Percentiles rank a stretch among this genome's conserved stretches.
Evolutionary conservation across 2,113 vertebrate species (phyloP).

Genomic region (Tyto alba): DNA sequence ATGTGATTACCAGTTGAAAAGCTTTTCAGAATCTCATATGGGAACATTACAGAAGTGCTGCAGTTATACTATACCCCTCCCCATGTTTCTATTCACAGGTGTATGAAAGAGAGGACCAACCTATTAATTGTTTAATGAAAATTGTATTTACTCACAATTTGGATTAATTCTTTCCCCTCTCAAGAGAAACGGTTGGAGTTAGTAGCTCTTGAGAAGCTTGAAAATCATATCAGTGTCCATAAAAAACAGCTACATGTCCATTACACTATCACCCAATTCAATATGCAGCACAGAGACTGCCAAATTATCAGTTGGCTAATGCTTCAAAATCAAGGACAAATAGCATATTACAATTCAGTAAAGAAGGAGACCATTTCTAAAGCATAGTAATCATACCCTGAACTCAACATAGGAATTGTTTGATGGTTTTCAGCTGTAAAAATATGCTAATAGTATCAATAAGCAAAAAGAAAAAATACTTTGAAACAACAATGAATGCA

Average conservation of each 20-base stretch:
- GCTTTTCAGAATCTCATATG: neutral
- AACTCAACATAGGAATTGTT: neutral
- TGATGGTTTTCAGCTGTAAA: constrained; percentile 11
- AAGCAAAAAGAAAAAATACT: neutral
- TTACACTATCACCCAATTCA: neutral
- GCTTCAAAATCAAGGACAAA: constrained; percentile 5
- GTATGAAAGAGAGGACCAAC: neutral
- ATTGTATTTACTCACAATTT: neutral
- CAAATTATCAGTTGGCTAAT: neutral
- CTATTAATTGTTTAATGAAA: neutral
- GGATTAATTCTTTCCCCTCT: neutral
- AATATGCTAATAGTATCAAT: constrained; percentile 18
- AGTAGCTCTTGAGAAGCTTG: neutral
- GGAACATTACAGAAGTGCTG: neutral
- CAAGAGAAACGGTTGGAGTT: neutral
- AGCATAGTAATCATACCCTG: neutral
- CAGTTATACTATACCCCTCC: neutral
- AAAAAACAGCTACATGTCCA: neutral
- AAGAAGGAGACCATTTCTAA: neutral
- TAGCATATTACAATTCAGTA: neutral
- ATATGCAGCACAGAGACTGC: neutral
- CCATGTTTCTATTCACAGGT: neutral
- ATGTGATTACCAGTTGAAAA: neutral
- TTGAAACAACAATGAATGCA: neutral
- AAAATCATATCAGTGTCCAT: neutral